phyloP scores from a whole-genome alignment of 1,140 invertebrate species.

The Drosophila willistoni region DNA sequence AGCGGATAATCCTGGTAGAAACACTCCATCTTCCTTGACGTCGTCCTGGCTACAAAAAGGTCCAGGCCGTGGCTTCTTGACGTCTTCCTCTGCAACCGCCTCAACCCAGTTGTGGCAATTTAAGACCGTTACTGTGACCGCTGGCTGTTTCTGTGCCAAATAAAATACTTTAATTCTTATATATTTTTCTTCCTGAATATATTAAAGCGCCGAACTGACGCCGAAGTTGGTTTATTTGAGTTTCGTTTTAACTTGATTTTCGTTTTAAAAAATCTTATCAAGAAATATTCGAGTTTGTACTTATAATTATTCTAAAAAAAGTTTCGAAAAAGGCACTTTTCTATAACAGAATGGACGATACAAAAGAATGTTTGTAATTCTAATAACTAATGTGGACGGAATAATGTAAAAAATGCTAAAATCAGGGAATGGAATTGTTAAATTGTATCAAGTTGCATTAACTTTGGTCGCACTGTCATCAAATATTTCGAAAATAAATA shows the following conservation, averaged over 20 bases:
- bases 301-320: not conserved
- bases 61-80: not conserved
- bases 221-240: constrained; percentile 50
- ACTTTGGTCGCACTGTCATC: not conserved
- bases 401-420: not conserved
- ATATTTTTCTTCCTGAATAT: constrained; percentile 23
- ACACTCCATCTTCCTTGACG: not conserved
- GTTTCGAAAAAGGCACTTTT: constrained; percentile 1
- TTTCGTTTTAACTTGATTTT: not conserved
- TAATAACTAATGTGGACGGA: not conserved
- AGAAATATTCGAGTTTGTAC: constrained; percentile 12
- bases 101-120: constrained; percentile 63
- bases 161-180: constrained; percentile 20
- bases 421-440: not conserved
- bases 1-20: constrained; percentile 19
- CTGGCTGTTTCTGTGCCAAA: constrained; percentile 79
- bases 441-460: not conserved
- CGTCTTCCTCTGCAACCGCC: not conserved
- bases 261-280: constrained; percentile 1
- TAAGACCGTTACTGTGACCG: constrained; percentile 71
- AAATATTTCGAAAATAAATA: not conserved
- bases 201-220: constrained; percentile 49
- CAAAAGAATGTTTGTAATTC: not conserved
- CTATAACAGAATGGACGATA: constrained; percentile 1
- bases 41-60: constrained; percentile 59